Conservation (phyloP, 2,113 vertebrate species). For the Gallinago undulata region DNA sequence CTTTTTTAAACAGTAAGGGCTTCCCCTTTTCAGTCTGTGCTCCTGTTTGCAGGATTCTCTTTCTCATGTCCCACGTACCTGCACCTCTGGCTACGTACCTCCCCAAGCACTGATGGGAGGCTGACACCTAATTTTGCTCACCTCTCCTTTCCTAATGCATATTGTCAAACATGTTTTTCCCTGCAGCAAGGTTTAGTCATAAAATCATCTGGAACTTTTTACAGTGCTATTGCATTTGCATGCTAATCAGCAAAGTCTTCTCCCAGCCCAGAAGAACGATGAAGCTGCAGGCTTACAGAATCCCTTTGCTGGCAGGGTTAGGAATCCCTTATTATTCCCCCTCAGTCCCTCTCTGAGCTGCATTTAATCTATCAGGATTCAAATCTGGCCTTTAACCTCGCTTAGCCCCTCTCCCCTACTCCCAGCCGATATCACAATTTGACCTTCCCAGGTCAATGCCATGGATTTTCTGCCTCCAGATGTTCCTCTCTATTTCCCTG, state of each 20-base stretch:
- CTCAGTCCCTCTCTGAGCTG: neutral
- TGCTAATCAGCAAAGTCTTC: slow-evolving; percentile 22
- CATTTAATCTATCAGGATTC: slow-evolving; percentile 42
- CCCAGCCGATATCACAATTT: neutral
- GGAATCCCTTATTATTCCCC: slow-evolving; percentile 17
- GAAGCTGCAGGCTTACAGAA: neutral
- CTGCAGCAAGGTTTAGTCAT: slow-evolving; percentile 7
- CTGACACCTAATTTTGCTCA: slow-evolving; percentile 15
- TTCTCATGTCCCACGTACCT: neutral
- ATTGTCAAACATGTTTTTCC: slow-evolving; percentile 15
- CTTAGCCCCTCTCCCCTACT: neutral
- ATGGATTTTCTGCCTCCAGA: slow-evolving; percentile 65
- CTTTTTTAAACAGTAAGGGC: neutral
- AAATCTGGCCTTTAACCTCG: slow-evolving; percentile 29
- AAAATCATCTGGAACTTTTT: slow-evolving; percentile 35
- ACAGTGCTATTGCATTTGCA: slow-evolving; percentile 10
- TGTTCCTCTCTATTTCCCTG: slow-evolving; percentile 42
- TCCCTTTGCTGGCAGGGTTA: neutral
- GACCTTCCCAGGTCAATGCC: slow-evolving; percentile 41
- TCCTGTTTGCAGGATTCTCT: neutral
- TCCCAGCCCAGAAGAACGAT: neutral
- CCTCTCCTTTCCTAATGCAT: slow-evolving; percentile 22
- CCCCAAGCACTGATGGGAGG: neutral
- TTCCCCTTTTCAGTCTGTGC: neutral
- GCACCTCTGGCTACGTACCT: neutral